Conservation (phyloP, 2,888 invertebrate species). For the Geophilus truncorum region DNA sequence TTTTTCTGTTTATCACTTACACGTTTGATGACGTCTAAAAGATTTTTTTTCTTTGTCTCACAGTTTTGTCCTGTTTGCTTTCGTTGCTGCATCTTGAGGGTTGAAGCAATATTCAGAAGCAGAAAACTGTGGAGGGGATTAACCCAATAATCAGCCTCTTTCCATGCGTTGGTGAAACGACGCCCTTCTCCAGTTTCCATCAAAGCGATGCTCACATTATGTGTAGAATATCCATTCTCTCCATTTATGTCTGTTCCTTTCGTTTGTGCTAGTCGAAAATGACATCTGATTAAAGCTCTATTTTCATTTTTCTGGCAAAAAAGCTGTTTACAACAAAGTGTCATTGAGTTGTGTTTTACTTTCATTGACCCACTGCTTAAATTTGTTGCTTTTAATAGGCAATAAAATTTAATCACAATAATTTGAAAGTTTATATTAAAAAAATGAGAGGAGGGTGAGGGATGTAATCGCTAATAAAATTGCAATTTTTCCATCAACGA, state of each 20-base stretch:
- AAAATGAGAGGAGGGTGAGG: neutral
- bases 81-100: conserved; percentile 9
- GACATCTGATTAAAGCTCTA: neutral
- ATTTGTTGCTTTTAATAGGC: neutral
- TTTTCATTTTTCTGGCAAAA: neutral
- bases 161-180: conserved; percentile 19
- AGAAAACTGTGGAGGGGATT: neutral
- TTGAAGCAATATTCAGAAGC: neutral
- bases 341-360: neutral
- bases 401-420: neutral
- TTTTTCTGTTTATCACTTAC: neutral
- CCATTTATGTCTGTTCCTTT: neutral
- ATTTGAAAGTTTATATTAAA: neutral
- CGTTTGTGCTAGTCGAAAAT: neutral
- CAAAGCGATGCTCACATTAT: neutral
- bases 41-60: neutral
- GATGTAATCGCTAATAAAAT: neutral
- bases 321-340: neutral
- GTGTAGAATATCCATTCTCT: neutral
- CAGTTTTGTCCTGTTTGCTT: neutral
- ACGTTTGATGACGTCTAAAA: neutral
- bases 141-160: conserved; percentile 28
- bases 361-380: neutral
- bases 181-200: neutral
- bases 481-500: neutral